Evolutionary conservation across 2,113 vertebrate species (phyloP), one percentile per base, ranked within the genome.

Genomic region (Oncorhynchus gorbuscha): DNA sequence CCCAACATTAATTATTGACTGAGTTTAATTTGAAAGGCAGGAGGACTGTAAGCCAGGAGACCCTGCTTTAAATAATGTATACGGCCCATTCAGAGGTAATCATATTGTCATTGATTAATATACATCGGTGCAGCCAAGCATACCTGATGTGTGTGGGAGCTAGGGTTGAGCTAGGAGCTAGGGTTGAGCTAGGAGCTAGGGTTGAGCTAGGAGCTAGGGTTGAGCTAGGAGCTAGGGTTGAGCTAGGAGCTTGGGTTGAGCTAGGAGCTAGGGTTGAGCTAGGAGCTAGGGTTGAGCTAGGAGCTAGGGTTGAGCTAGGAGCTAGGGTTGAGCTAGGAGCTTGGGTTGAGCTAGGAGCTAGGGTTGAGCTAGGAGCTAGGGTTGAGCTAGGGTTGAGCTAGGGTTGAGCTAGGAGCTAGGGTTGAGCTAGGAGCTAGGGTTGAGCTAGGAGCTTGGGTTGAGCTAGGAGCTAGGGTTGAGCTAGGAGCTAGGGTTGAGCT

Each of bases 71-170:
- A 94, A 93, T 93, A 91, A 93, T 93, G 89, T 88, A 94, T 93
- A 90, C 66, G 39, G 87, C 85, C 89, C 89, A 91, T 91, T 91
- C 90, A 88, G 88, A 92, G 93, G 86, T 97, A 98, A 97, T 97
- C 95, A 96, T 95, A 96, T 96, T 95, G 95, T 94, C 96, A 95
- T 97, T 95, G 96, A 98, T 97, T 97, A 95, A 91, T 94, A 95
- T 94, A 95, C 90, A 94, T 93, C 90, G 92, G 93, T 89, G 87
- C 83, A 64, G 83, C 69, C 66, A 86, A 87, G 91, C 85, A 89
- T 93, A 92, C 87, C 88, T 88, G 89, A 92, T 91, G 89, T 80
- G 81, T 88, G 87, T 87, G 79, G 81, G 84, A 89, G 88, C 79
- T 76, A 72, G 73, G 78, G 78, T 18, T 16, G 49, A 18, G 49